Base-by-base conservation (phyloP, 1,140 invertebrate species). In the Mesaphorura yosii region DNA sequence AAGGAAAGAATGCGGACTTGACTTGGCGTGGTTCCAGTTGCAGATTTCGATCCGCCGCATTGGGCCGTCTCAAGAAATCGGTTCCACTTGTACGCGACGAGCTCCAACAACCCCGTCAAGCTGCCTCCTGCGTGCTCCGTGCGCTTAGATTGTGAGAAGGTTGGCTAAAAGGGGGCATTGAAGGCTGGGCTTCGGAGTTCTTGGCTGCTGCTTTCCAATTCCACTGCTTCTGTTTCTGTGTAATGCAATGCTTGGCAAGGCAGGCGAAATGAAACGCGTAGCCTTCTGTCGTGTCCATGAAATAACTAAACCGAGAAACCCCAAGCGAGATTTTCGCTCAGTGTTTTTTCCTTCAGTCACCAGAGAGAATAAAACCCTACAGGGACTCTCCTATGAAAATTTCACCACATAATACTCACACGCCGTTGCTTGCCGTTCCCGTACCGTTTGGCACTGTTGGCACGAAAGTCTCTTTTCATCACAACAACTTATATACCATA, bases 301-400 rank as follows among this genome's bases (percentile, higher is more conserved):
- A 46, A 12, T 17, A 48, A 47, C 57, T 58, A 58, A 58, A 58
- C 57, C 57, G 57, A 58, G 57, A 59, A 55, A 62, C 54, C 57
- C 60, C 60, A 62, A 59, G 57, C 57, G 54, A 62, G 60, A 62
- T 59, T 62, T 62, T 59, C 50, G 53, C 60, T 10, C 10, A 59
- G 57, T 62, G 60, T 62, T 62, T 62, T 58, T 62, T 54, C 37
- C 28, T 15, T 49, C 57, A 62, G 60, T 59, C 57, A 59, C 60
- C 51, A 62, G 60, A 62, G 60, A 62, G 60, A 58, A 58, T 59
- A 53, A 62, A 62, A 62, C 50, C 57, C 60, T 59, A 59, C 57
- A 59, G 60, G 55, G 58, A 60, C 58, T 56, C 54, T 57, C 51
- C 50, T 50, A 60, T 60, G 58, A 59, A 59, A 48, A 48, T 48